phyloP scores from a whole-genome alignment of 1,140 invertebrate genomes.

The Platorchestia sp. region DNA sequence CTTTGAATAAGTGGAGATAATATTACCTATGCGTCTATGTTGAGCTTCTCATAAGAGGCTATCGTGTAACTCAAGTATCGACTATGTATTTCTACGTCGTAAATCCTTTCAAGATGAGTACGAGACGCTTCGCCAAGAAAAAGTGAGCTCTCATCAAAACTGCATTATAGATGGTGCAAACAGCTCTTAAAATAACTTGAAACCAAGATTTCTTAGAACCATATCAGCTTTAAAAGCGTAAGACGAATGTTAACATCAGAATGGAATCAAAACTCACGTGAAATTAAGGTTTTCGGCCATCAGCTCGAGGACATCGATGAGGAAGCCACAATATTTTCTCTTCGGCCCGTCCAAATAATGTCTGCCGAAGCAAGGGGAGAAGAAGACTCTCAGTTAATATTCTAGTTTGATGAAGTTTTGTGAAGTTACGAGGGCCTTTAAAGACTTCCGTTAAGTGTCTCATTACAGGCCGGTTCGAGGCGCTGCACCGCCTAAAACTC shows the following conservation, averaged over 20 bases:
- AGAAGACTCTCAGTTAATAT: slow-evolving; percentile 7
- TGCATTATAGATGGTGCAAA: not conserved
- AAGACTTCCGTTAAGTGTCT: slow-evolving; percentile 40
- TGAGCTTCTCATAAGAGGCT: too few species aligned
- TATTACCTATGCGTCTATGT: too few species aligned
- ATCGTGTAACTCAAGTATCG: too few species aligned
- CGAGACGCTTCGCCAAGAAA: too few species aligned
- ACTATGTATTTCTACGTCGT: too few species aligned
- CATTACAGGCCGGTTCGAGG: slow-evolving; percentile 1
- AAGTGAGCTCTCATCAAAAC: not conserved
- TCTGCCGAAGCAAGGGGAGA: not conserved
- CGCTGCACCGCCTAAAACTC: not conserved
- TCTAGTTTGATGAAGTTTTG: slow-evolving; percentile 21
- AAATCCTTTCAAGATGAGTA: too few species aligned
- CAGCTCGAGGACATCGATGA: slow-evolving; percentile 2
- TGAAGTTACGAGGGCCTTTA: slow-evolving; percentile 13
- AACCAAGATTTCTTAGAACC: not conserved
- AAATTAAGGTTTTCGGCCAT: not conserved
- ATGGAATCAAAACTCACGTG: not conserved
- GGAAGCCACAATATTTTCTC: not conserved
- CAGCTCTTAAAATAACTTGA: not conserved
- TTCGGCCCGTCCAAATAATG: not conserved
- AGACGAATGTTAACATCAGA: not conserved
- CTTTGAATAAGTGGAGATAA: too few species aligned
- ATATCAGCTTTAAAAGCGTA: not conserved